Evolutionary conservation across 2,113 vertebrate genomes (phyloP), one percentile per base, ranked within the genome.

Genomic region (Callorhinus ursinus): DNA sequence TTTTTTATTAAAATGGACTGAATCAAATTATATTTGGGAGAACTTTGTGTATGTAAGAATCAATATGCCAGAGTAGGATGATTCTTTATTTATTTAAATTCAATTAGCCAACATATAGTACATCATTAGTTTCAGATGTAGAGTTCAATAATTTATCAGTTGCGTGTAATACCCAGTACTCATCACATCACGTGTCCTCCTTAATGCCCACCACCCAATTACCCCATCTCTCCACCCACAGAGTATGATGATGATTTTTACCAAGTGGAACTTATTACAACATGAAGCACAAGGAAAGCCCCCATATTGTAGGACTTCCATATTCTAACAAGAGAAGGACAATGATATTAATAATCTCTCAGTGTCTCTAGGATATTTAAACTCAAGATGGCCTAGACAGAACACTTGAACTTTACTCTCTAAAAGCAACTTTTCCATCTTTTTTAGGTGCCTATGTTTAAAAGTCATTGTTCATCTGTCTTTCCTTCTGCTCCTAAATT

Each of bases 11-110:
- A 94, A 74, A 22, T 79, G 6, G 69, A 61, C 33, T 69, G 18
- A 96, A 95, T 13, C 53, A 18, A 84, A 84, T 96, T 95, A 76
- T 65, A 63, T 79, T 51, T 72, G 21, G n/a, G 55, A 71, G 36
- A 11, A 22, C 36, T 79, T 94, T 83, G 14, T 67, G 31, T 33
- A 18, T 71, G 26, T 77, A 94, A 88, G 86, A 90, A 67, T 83
- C 72, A 53, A 1, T 81, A 36, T 81, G 14, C 28, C 24, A n/a
- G 24, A 59, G 63, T 33, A 67, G 31, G 26, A 33, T 16, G 63
- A 31, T 33, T 67, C 15, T 33, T 67, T 33, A 67, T 33, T 67
- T 33, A 67, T 67, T 67, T 67, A 67, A 33, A 33, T 16, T 67
- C 31, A 67, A 67, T 33, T 16, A 67, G 63, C 31, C 31, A 67